Evolutionary conservation across 2,797 vertebrate species (phyloP).

Genomic region (Helarctos malayanus): DNA sequence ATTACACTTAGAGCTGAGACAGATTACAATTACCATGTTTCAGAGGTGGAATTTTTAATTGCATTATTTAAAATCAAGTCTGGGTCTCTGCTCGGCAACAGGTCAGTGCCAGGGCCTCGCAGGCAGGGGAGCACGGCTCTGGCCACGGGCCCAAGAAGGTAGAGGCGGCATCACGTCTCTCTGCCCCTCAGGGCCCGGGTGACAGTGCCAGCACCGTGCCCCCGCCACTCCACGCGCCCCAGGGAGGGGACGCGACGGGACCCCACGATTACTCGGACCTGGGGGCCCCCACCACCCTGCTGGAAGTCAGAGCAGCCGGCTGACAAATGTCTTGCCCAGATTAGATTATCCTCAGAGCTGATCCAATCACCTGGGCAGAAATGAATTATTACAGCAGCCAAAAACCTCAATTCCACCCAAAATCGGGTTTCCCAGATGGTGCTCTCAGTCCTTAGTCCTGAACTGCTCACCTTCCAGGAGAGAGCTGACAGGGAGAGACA

Average conservation of each 20-base stretch:
- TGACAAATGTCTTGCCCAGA: background rate
- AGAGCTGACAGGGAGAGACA: background rate
- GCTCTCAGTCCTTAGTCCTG: accelerated
- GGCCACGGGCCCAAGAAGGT: accelerated
- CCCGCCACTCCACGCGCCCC: accelerated
- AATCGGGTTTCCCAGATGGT: slow-evolving; percentile 26
- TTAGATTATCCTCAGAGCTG: background rate
- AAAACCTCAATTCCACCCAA: background rate
- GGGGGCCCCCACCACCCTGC: accelerated
- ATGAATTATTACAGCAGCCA: background rate
- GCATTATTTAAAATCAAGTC: slow-evolving; percentile 73
- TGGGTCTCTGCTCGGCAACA: background rate
- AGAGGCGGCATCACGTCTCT: accelerated
- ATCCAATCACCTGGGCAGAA: background rate
- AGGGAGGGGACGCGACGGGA: accelerated
- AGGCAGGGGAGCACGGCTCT: accelerated
- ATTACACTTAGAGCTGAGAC: slow-evolving; percentile 84
- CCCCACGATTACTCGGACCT: background rate
- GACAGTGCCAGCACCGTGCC: accelerated
- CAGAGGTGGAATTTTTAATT: slow-evolving; percentile 79
- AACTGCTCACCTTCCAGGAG: background rate
- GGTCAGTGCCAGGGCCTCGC: slow-evolving; percentile 34
- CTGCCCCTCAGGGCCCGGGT: accelerated
- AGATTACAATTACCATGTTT: slow-evolving; percentile 72
- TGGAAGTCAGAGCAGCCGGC: accelerated